Evolutionary conservation across 2,888 invertebrate species (phyloP).

Genomic region (Spodoptera littoralis): DNA sequence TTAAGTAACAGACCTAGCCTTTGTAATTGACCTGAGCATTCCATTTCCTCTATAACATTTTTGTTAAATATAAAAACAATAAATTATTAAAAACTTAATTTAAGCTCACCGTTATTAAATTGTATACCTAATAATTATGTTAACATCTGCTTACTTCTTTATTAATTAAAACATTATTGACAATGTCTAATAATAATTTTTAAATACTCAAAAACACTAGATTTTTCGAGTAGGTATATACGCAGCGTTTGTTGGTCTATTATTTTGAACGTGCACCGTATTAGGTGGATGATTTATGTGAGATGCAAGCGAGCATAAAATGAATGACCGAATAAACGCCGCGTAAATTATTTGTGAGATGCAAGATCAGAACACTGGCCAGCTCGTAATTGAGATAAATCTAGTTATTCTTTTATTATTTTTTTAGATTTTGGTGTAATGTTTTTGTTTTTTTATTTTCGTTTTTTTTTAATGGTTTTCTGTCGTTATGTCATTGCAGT

Average conservation of each 20-base stretch:
- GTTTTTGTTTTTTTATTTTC: background rate
- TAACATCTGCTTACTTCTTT: too few species aligned
- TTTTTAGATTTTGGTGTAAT: background rate
- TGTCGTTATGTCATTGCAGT: too few species aligned
- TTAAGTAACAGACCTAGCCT: too few species aligned
- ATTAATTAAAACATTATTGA: too few species aligned
- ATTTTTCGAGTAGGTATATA: conserved; percentile 28
- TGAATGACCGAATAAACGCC: conserved; percentile 25
- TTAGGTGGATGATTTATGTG: conserved; percentile 50
- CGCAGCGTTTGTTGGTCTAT: conserved; percentile 42
- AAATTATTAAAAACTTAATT: too few species aligned
- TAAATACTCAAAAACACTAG: too few species aligned
- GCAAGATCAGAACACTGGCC: conserved; percentile 19
- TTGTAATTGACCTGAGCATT: too few species aligned
- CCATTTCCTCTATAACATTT: too few species aligned
- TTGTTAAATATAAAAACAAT: too few species aligned
- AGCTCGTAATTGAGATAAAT: conserved; percentile 18
- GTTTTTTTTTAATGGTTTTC: background rate
- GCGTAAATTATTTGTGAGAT: conserved; percentile 34
- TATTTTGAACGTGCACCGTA: conserved; percentile 42
- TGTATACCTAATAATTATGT: too few species aligned
- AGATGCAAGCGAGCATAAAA: conserved; percentile 43
- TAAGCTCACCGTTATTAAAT: too few species aligned
- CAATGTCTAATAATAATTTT: too few species aligned
- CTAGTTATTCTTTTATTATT: background rate